These are phyloP conservation scores for Macrotis lagotis DNA, from an alignment of 2,113 vertebrate genomes.

Conservation along the genomic window DNA sequence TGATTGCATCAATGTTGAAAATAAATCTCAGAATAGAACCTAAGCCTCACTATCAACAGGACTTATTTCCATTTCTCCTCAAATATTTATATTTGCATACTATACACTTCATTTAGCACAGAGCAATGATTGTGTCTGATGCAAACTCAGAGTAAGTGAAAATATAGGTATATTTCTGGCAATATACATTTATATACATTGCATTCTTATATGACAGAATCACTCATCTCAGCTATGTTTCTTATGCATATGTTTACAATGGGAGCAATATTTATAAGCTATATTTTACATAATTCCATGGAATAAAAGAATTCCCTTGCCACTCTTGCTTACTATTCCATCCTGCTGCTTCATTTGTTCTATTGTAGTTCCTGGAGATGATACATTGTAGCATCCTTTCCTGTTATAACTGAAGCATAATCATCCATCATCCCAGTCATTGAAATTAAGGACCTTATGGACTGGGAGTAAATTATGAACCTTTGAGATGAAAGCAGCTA, in stretches of 20 bases:
- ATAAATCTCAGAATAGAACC: conserved; percentile 32
- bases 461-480: conserved; percentile 86
- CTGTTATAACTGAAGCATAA: conserved; percentile 78
- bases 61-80: neutral
- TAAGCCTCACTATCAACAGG: neutral
- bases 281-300: conserved; percentile 68
- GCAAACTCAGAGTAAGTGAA: conserved; percentile 46
- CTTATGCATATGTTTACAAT: conserved; percentile 32
- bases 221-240: conserved; percentile 54
- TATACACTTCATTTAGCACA: neutral
- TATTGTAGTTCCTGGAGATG: conserved; percentile 81
- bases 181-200: neutral
- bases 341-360: conserved; percentile 79
- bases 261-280: conserved; percentile 52
- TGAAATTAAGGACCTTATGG: conserved; percentile 83
- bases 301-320: conserved; percentile 77
- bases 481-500: conserved; percentile 77
- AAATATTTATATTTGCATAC: neutral
- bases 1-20: conserved; percentile 2
- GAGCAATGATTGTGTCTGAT: conserved; percentile 25
- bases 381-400: conserved; percentile 80
- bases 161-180: too few species aligned
- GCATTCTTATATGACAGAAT: neutral
- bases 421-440: conserved; percentile 86
- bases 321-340: conserved; percentile 69